Evolutionary conservation across 2,888 invertebrate species (phyloP), one percentile per base, ranked within the genome.

Genomic region (Plebejus melissa): DNA sequence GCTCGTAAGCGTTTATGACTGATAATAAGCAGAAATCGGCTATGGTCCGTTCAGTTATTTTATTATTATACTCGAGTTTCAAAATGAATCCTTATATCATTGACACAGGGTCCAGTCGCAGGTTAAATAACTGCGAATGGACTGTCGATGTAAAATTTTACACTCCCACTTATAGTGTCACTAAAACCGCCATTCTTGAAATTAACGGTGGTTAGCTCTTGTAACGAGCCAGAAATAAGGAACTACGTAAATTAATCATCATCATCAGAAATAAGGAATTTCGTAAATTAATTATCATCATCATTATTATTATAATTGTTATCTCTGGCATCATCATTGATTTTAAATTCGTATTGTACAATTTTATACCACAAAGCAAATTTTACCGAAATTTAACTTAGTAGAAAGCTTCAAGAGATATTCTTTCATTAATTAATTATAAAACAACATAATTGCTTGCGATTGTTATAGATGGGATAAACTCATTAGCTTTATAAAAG

Each of bases 401-500:
- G 16, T 72, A 72, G 72, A 72, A 72, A 54, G 72, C 72, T 50
- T 54, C 41, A 9, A 71, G 71, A 46, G 22, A 50, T 22, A 50
- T 54, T 54, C 50, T 11, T 70, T 41, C 9, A 71, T 71, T 46
- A 13, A 46, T 28, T 11, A 46, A 71, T 71, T 71, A 71, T 28
- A 50, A 71, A 1, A 28, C 13, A 71, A 11, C 32, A 54, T 71
- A 50, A 71, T 72, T 71, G 22, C 46, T 46, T n/a, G 16, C 11
- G 46, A 71, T 50, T 54, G 50, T 28, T 36, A 13, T 13, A 36
- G 28, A 0, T 32, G 13, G 54, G 16, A 46, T 72, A 54, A 72
- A 16, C 72, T 72, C 54, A 54, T 50, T 72, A 72, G 11, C 72
- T 72, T 72, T 54, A 50, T 54, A 50, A 72, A 28, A 41, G 36